Percentiles rank a stretch among this genome's conserved stretches.
These are phyloP conservation scores for Lindbergichthys nudifrons DNA, from an alignment of 2,797 vertebrate genomes.

Conservation along the genomic window DNA sequence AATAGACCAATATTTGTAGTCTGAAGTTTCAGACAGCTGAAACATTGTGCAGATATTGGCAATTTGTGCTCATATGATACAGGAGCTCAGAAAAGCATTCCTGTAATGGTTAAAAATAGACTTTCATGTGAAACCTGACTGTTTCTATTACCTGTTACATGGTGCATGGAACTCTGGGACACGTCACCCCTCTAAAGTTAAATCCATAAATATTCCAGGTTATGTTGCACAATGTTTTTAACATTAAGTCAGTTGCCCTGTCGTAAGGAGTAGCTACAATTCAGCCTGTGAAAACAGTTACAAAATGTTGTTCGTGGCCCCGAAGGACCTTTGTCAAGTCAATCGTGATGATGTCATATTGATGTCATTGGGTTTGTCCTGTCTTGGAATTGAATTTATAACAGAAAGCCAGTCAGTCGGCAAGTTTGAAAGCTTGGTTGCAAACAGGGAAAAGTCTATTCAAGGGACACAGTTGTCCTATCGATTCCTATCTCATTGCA, in stretches of 20 bases:
- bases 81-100: not conserved
- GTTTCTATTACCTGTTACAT: not conserved
- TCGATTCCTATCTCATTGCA: too few relatives aligned
- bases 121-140: constrained; percentile 8
- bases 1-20: constrained; percentile 15
- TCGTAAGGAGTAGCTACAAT: not conserved
- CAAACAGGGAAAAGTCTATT: too few relatives aligned
- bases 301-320: not conserved
- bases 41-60: constrained; percentile 30
- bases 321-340: not conserved
- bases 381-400: not conserved
- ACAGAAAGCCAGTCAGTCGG: not conserved
- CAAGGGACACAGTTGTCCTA: too few relatives aligned
- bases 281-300: constrained; percentile 1
- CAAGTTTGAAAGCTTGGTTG: not conserved
- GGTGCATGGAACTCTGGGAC: not conserved
- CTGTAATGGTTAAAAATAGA: not conserved
- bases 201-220: not conserved
- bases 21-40: constrained; percentile 12
- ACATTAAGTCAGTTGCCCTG: not conserved
- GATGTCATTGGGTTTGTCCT: not conserved
- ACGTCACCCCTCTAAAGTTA: not conserved
- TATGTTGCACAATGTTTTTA: not conserved
- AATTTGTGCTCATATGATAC: constrained; percentile 5
- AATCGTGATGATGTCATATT: not conserved